Evolutionary conservation across 1,140 invertebrate genomes (phyloP).

Genomic region (Papilio machaon): DNA sequence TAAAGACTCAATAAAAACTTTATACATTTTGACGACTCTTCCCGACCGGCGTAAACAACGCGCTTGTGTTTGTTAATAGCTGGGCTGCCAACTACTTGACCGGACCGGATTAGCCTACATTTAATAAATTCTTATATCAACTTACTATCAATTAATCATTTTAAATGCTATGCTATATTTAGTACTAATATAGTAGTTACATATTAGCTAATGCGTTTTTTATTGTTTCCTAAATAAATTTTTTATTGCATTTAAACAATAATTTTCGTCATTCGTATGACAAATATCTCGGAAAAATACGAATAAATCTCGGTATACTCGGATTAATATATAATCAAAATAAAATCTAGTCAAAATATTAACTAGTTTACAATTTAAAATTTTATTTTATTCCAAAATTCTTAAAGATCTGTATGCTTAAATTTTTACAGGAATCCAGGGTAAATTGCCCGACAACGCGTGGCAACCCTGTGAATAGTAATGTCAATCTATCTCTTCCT

Average conservation of each 20-base stretch:
- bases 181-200: too few relatives aligned
- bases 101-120: background rate
- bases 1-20: constrained; percentile 8
- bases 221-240: too few relatives aligned
- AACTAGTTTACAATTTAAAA: too few relatives aligned
- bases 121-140: background rate
- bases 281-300: too few relatives aligned
- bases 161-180: too few relatives aligned
- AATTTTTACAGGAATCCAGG: background rate
- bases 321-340: too few relatives aligned
- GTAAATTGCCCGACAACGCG: background rate
- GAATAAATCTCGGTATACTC: too few relatives aligned
- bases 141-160: background rate
- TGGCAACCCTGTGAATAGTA: background rate
- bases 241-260: too few relatives aligned
- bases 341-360: too few relatives aligned
- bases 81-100: background rate
- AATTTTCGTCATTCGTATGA: too few relatives aligned
- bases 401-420: background rate
- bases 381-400: background rate
- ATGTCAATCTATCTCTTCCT: constrained; percentile 5
- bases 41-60: constrained; percentile 2
- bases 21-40: constrained; percentile 18
- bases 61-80: constrained; percentile 14
- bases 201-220: too few relatives aligned